A percentile compares a stretch with the other conserved stretches of the same genome.
These are phyloP conservation scores for Colius striatus DNA, from an alignment of 2,113 vertebrate genomes.

Conservation along the genomic window DNA sequence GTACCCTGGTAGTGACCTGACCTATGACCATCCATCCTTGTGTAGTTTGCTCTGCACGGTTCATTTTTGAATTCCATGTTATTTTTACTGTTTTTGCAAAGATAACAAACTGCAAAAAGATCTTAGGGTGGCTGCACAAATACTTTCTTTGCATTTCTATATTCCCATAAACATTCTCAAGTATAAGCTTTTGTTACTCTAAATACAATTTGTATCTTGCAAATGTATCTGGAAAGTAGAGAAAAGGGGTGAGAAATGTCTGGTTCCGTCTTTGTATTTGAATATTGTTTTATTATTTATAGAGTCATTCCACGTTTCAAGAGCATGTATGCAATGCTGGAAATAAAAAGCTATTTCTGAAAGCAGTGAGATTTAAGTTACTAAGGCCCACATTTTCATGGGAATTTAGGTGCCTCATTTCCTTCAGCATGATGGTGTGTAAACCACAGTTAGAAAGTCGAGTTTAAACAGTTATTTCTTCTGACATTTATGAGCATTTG, in stretches of 20 bases:
- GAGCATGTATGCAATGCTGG: neutral
- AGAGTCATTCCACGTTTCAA: neutral
- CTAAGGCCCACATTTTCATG: neutral
- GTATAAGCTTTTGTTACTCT: neutral
- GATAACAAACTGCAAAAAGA: neutral
- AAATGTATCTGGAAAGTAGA: neutral
- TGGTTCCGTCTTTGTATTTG: constrained; percentile 40
- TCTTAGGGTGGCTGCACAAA: neutral
- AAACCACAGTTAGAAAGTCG: neutral
- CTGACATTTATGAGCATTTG: neutral
- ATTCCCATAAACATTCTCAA: neutral
- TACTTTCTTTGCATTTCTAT: neutral
- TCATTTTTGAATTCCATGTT: neutral
- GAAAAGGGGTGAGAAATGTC: neutral
- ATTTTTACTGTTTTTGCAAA: neutral
- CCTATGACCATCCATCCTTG: neutral
- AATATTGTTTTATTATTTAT: constrained; percentile 41
- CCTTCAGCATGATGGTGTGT: neutral
- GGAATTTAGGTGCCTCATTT: neutral
- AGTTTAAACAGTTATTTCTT: neutral
- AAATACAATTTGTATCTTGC: neutral
- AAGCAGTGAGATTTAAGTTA: neutral
- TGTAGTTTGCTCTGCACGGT: neutral
- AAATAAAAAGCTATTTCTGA: neutral
- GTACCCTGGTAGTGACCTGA: neutral